Evolutionary conservation across 1,140 invertebrate species (phyloP), one percentile per base, ranked within the genome.

Genomic region (Drosophila ohnishii): DNA sequence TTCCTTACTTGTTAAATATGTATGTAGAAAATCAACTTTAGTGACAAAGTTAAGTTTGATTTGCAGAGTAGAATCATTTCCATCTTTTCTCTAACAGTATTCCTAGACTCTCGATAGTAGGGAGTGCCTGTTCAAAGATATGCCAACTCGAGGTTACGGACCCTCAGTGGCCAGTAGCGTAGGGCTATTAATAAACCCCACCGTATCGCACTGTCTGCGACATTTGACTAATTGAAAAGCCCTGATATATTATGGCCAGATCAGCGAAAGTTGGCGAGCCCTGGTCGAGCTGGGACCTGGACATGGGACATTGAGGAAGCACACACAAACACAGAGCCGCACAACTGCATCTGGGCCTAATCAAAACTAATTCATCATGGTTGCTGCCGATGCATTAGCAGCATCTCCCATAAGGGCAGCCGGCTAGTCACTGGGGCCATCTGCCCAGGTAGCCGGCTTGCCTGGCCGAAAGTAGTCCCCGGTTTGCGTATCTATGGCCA

Each of bases 301-400:
- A 34, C 10, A 19, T 34, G 30, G 64, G 74, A 74, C 79, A 78
- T 77, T 82, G 69, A 80, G 80, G 69, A 82, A 81, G 51, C 57
- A 37, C 59, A 37, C 58, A 51, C 22, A 28, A 13, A 25, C 39
- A 28, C 60, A 5, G 10, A 32, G 50, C 19, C 10, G 19, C 16
- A 22, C 16, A 13, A 19, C 44, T 25, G 44, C 57, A 57, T 51
- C 64, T 67, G 50, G 48, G 64, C 75, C 82, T 90, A 90, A 90
- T 90, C 86, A 90, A 86, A 90, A 90, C 79, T 80, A 86, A 90
- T 90, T 83, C 87, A 90, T 90, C 87, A 90, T 87, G 79, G 42
- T 50, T 78, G 66, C 84, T 88, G 80, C 84, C 84, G 78, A 87
- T 87, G 85, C 84, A 87, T 87, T 87, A 87, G 84, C 55, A 71